phyloP scores from a whole-genome alignment of 2,797 vertebrate genomes.

The Ciconia nigra region DNA sequence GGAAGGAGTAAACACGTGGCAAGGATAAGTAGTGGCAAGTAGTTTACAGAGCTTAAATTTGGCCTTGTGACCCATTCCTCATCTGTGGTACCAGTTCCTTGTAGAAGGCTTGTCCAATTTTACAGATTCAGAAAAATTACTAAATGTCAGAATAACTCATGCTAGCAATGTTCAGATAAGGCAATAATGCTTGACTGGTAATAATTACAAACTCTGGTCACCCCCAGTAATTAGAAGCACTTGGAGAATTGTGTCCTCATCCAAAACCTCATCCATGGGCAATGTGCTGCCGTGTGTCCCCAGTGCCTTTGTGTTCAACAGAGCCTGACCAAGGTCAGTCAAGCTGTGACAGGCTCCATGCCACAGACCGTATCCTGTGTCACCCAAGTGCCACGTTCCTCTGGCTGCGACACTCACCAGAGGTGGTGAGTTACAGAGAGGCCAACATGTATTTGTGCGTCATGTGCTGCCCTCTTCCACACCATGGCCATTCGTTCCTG shows the following conservation, averaged over 20 bases:
- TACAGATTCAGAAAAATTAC: not conserved
- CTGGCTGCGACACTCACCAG: not conserved
- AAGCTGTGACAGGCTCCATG: too few relatives aligned
- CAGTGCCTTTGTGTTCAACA: not conserved
- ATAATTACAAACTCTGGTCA: not conserved
- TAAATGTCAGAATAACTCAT: not conserved
- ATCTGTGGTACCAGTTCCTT: not conserved
- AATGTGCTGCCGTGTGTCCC: not conserved
- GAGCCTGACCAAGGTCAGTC: not conserved
- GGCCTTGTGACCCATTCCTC: not conserved
- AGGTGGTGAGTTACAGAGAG: not conserved
- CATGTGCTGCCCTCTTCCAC: not conserved
- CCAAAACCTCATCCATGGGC: not conserved
- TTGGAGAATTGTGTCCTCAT: not conserved
- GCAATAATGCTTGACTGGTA: not conserved
- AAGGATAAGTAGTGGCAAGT: not conserved
- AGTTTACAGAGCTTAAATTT: not conserved
- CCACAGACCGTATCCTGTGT: not conserved
- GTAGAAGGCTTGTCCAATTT: not conserved
- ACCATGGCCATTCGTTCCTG: not conserved
- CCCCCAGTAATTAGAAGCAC: not conserved
- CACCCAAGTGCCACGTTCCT: not conserved
- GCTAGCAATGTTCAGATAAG: not conserved
- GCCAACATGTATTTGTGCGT: not conserved
- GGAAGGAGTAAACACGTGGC: not conserved